These are phyloP conservation scores for Scaptodrosophila lebanonensis DNA, from an alignment of 1,140 invertebrate species.

Conservation along the genomic window DNA sequence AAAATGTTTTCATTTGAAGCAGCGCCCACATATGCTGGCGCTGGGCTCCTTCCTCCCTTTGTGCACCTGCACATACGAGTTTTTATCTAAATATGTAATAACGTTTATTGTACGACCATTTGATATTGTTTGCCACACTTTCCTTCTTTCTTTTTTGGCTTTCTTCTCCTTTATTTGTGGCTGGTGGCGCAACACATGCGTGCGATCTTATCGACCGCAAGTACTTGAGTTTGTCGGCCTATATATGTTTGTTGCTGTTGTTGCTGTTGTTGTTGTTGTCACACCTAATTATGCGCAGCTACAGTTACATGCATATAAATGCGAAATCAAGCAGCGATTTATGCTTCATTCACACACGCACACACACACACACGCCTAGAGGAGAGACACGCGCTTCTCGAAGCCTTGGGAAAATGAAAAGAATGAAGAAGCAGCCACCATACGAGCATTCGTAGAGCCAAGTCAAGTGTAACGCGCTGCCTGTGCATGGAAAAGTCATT, in stretches of 20 bases:
- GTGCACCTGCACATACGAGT: too few species aligned
- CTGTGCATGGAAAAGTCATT: constrained; percentile 67
- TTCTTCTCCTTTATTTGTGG: too few species aligned
- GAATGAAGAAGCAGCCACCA: too few species aligned
- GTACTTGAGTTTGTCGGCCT: constrained; percentile 29
- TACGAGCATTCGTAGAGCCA: too few species aligned
- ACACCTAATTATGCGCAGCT: constrained; percentile 33
- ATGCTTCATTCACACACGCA: constrained; percentile 9
- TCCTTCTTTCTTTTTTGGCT: background rate
- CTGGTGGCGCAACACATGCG: constrained; percentile 5
- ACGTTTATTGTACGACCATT: too few species aligned
- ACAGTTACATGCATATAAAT: constrained; percentile 54
- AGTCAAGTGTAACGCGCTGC: background rate
- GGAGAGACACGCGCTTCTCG: background rate
- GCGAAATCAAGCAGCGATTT: constrained; percentile 54
- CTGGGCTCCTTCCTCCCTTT: too few species aligned
- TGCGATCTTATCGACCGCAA: constrained; percentile 24
- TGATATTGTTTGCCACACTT: too few species aligned
- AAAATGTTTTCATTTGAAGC: too few species aligned
- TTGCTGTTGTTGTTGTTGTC: constrained; percentile 17
- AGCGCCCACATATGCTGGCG: too few species aligned
- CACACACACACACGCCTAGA: background rate
- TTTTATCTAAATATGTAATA: too few species aligned
- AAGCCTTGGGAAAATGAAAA: too few species aligned
- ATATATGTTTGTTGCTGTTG: too few species aligned